phyloP scores from a whole-genome alignment of 2,113 vertebrate species.

The Micromys minutus region DNA sequence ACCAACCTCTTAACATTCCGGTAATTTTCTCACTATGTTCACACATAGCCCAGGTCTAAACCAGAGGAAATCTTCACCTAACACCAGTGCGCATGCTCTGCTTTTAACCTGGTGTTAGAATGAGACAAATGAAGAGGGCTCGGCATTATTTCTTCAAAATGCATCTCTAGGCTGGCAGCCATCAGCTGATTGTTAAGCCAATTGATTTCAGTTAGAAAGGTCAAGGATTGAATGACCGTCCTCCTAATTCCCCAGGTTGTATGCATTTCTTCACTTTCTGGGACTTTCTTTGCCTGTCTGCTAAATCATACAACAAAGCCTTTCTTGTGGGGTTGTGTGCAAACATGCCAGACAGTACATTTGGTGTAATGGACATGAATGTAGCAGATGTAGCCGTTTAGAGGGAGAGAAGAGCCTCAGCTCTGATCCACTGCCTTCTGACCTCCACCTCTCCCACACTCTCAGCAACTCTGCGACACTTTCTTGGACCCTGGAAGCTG shows the following conservation, averaged over 20 bases:
- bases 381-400: background rate
- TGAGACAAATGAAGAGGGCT: background rate
- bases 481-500: background rate
- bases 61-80: background rate
- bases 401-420: background rate
- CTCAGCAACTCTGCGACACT: background rate
- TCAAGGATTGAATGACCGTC: background rate
- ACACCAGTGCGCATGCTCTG: background rate
- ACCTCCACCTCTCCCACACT: background rate
- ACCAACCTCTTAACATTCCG: background rate
- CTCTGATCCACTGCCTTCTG: background rate
- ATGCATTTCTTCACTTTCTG: background rate
- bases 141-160: background rate
- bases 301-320: conserved; percentile 5
- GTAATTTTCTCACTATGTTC: background rate
- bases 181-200: background rate
- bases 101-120: background rate
- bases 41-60: background rate
- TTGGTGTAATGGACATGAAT: background rate
- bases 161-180: background rate
- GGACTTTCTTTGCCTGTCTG: background rate
- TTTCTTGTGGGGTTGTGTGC: background rate
- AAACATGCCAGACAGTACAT: background rate
- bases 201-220: background rate
- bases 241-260: background rate